A percentile compares a stretch with the other conserved stretches of the same genome.
Evolutionary conservation across 2,888 invertebrate species (phyloP).

Genomic region (Gortyna flavago): DNA sequence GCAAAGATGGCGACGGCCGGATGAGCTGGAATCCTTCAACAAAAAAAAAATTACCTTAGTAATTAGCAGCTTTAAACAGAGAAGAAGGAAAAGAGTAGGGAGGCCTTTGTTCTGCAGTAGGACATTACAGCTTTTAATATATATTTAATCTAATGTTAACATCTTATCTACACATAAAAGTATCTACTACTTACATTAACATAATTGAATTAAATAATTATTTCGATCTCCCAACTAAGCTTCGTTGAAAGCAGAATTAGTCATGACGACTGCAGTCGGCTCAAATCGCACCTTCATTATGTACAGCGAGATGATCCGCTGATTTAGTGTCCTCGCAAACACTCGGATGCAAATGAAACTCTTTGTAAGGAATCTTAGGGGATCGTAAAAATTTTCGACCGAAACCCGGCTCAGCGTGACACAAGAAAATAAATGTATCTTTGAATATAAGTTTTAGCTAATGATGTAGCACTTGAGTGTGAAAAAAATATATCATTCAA

Average conservation of each 20-base stretch:
- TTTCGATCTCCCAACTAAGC: conserved; percentile 12
- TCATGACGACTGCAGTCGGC: conserved; percentile 24
- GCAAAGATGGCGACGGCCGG: too few relatives aligned
- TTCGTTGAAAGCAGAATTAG: conserved; percentile 42
- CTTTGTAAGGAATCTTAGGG: conserved; percentile 87
- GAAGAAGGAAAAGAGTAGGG: neutral
- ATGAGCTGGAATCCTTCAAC: too few relatives aligned
- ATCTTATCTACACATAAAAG: too few relatives aligned
- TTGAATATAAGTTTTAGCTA: conserved; percentile 5
- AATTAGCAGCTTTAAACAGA: too few relatives aligned
- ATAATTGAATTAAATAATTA: neutral
- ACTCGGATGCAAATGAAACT: conserved; percentile 87
- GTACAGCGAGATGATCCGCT: conserved; percentile 48
- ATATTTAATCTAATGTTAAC: neutral
- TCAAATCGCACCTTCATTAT: conserved; percentile 47
- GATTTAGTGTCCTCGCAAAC: conserved; percentile 70
- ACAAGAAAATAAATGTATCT: conserved; percentile 81
- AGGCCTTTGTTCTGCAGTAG: neutral
- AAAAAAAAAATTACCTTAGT: too few relatives aligned
- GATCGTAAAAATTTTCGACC: conserved; percentile 83
- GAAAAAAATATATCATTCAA: neutral
- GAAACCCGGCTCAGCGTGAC: conserved; percentile 75
- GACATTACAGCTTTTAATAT: neutral
- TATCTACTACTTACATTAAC: neutral
- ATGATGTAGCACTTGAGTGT: conserved; percentile 29